These are phyloP conservation scores for Echinometra lucunter DNA, from an alignment of 53 echinoderm and acorn worm genomes.

Conservation along the genomic window DNA sequence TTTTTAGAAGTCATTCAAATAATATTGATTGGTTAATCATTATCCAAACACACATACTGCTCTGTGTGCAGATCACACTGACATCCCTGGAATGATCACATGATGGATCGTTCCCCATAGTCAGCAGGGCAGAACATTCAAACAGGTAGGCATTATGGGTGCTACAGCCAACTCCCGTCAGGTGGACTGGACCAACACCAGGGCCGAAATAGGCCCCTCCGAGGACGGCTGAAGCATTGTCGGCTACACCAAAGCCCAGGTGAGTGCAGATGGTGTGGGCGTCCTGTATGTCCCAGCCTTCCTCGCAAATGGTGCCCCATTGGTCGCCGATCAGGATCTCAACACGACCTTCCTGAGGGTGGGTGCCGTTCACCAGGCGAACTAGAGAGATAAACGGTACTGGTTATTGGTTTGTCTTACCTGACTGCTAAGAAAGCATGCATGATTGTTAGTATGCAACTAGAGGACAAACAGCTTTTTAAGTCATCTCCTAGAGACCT, in stretches of 20 bases:
- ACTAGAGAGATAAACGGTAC: neutral
- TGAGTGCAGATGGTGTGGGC: slow-evolving; percentile 42
- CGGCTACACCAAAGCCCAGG: slow-evolving; percentile 18
- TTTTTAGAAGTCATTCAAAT: too few relatives aligned
- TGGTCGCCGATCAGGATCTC: slow-evolving; percentile 32
- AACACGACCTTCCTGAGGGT: slow-evolving; percentile 36
- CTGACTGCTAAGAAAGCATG: too few relatives aligned
- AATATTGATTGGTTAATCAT: too few relatives aligned
- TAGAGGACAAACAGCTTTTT: too few relatives aligned
- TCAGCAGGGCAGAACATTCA: slow-evolving; percentile 29
- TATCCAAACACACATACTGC: neutral
- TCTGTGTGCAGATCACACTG: slow-evolving; percentile 28
- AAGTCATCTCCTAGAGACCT: too few relatives aligned
- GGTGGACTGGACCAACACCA: slow-evolving; percentile 55
- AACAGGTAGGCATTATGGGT: slow-evolving; percentile 35
- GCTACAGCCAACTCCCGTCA: slow-evolving; percentile 32
- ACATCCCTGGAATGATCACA: slow-evolving; percentile 58
- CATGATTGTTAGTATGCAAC: too few relatives aligned
- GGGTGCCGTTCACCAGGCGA: slow-evolving; percentile 48
- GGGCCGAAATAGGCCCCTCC: slow-evolving; percentile 44
- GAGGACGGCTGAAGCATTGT: neutral
- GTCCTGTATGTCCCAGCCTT: slow-evolving; percentile 58
- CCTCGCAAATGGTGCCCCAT: slow-evolving; percentile 54
- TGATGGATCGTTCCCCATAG: neutral
- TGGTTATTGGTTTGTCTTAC: too few relatives aligned